phyloP scores from a whole-genome alignment of 2,113 vertebrate genomes.

The Bombycilla garrulus region DNA sequence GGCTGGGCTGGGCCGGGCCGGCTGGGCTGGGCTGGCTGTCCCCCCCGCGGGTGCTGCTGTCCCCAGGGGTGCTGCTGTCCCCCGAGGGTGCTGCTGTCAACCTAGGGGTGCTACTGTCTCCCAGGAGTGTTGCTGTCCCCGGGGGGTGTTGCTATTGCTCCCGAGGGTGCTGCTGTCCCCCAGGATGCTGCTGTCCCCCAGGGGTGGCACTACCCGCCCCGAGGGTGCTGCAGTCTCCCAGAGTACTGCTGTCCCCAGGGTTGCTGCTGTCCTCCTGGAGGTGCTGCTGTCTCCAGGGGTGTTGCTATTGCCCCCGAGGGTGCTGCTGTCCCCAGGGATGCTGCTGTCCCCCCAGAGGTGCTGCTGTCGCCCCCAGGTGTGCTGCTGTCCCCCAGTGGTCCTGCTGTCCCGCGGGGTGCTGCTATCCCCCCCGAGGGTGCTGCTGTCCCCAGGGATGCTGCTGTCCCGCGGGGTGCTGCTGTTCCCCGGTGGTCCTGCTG shows the following conservation, averaged over 20 bases:
- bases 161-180: background rate
- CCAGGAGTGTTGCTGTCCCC: background rate
- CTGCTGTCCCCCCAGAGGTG: background rate
- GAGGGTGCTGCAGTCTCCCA: fast-evolving
- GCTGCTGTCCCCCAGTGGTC: no score
- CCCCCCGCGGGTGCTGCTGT: no score
- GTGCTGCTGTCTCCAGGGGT: background rate
- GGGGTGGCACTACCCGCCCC: background rate
- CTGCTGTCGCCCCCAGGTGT: background rate
- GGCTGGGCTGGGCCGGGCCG: no score
- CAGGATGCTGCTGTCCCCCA: background rate
- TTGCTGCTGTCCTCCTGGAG: background rate
- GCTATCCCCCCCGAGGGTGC: no score
- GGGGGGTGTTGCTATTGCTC: background rate
- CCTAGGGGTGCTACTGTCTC: no score
- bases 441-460: background rate
- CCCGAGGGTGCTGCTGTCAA: no score
- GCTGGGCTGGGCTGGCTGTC: no score
- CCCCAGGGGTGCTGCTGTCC: no score
- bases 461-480: background rate
- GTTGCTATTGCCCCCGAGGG: background rate
- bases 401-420: background rate
- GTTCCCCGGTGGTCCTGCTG: no score
- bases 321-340: background rate
- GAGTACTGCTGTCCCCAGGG: background rate